A percentile compares a stretch with the other conserved stretches of the same genome.
phyloP scores from a whole-genome alignment of 2,113 vertebrate genomes.

The Grallaria varia region DNA sequence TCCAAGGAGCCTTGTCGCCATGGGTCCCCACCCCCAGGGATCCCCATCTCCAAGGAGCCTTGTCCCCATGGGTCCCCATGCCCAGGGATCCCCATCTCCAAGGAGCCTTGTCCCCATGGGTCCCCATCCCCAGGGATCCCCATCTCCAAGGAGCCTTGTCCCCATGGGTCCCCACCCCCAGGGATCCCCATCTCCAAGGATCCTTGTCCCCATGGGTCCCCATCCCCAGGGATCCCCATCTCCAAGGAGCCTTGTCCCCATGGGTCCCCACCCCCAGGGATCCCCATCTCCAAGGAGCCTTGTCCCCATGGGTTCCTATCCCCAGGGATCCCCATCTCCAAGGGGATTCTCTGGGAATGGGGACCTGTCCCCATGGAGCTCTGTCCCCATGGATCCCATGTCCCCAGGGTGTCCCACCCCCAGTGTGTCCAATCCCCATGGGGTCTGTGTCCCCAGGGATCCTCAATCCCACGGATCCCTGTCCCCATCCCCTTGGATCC shows the following conservation, averaged over 20 bases:
- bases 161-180: neutral
- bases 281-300: neutral
- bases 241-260: neutral
- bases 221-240: neutral
- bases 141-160: rapidly evolving
- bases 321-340: neutral
- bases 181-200: neutral
- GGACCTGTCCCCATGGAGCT: too few species aligned
- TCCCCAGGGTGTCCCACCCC: too few species aligned
- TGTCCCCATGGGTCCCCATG: neutral
- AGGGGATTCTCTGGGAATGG: too few species aligned
- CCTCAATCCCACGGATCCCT: neutral
- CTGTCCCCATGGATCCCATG: too few species aligned
- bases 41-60: too few species aligned
- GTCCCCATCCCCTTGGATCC: rapidly evolving
- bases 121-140: neutral
- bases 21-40: neutral
- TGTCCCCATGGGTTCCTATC: rapidly evolving
- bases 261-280: neutral
- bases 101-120: neutral
- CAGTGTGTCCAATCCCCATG: too few species aligned
- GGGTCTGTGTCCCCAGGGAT: neutral
- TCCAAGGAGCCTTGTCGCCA: neutral
- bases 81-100: neutral
- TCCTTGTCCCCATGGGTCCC: too few species aligned